A percentile compares a stretch with the other conserved stretches of the same genome.
phyloP scores from a whole-genome alignment of 2,888 invertebrate species.

The Chaetogeoica ovagalla region DNA sequence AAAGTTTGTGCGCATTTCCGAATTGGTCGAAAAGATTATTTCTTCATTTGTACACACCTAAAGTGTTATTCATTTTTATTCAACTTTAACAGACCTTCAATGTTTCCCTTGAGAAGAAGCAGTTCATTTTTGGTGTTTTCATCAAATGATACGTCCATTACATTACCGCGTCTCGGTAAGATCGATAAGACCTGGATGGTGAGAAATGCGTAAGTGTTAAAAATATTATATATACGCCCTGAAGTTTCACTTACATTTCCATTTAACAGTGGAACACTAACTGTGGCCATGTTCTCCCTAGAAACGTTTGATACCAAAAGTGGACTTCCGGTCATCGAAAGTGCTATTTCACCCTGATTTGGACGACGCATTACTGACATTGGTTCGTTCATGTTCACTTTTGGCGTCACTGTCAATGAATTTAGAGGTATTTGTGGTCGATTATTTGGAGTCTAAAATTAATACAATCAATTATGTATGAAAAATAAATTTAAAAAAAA shows the following conservation, averaged over 20 bases:
- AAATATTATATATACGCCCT: neutral
- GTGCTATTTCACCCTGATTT: conserved; percentile 54
- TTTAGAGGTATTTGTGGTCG: conserved; percentile 20
- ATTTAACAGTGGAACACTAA: conserved; percentile 54
- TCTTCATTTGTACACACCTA: neutral
- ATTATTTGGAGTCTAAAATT: conserved; percentile 50
- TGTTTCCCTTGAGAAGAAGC: conserved; percentile 36
- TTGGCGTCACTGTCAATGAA: conserved; percentile 50
- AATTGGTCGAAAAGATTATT: neutral
- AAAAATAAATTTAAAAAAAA: neutral
- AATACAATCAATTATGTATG: neutral
- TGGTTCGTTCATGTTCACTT: conserved; percentile 54
- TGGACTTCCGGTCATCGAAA: conserved; percentile 54
- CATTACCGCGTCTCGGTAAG: conserved; percentile 51
- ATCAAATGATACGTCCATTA: conserved; percentile 46
- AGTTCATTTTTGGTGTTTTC: conserved; percentile 50
- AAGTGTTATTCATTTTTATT: neutral
- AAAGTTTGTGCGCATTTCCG: neutral
- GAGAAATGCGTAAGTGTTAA: neutral
- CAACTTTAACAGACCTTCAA: conserved; percentile 36
- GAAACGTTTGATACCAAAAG: conserved; percentile 53
- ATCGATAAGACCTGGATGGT: conserved; percentile 49
- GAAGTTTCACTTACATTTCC: conserved; percentile 42
- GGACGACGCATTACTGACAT: conserved; percentile 54
- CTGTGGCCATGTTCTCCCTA: conserved; percentile 52